phyloP scores from a whole-genome alignment of 2,888 invertebrate genomes.

The Harpalus rufipes region DNA sequence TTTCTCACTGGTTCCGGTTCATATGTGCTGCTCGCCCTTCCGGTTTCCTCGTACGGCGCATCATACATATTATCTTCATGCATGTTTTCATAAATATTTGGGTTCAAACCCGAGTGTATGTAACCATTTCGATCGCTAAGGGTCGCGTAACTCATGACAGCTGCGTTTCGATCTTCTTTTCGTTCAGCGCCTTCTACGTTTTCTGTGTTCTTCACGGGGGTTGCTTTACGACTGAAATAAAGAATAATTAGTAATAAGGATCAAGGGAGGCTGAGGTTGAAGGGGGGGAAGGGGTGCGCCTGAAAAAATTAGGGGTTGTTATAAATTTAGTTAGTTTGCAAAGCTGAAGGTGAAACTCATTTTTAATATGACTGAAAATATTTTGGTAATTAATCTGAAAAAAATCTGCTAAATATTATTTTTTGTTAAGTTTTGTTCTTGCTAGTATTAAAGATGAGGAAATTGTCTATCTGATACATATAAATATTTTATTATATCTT shows the following conservation, averaged over 20 bases:
- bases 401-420: no score
- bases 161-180: conserved; percentile 91
- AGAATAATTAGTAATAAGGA: conserved; percentile 10
- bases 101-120: conserved; percentile 72
- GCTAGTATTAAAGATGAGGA: no score
- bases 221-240: conserved; percentile 85
- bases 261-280: not conserved
- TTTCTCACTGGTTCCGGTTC: conserved; percentile 83
- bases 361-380: no score
- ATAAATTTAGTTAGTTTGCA: not conserved
- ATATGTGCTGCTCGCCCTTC: conserved; percentile 80
- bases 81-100: conserved; percentile 82
- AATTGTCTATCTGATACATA: no score
- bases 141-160: conserved; percentile 93
- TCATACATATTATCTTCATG: conserved; percentile 87
- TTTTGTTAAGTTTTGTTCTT: no score
- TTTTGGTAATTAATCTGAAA: no score
- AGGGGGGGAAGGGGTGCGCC: not conserved
- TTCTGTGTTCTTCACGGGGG: conserved; percentile 92
- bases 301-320: conserved; percentile 8
- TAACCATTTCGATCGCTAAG: conserved; percentile 84
- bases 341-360: no score
- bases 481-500: no score
- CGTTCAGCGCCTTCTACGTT: conserved; percentile 92
- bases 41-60: conserved; percentile 85